These are phyloP conservation scores for Edolisoma coerulescens DNA, from an alignment of 2,113 vertebrate species.

Conservation along the genomic window DNA sequence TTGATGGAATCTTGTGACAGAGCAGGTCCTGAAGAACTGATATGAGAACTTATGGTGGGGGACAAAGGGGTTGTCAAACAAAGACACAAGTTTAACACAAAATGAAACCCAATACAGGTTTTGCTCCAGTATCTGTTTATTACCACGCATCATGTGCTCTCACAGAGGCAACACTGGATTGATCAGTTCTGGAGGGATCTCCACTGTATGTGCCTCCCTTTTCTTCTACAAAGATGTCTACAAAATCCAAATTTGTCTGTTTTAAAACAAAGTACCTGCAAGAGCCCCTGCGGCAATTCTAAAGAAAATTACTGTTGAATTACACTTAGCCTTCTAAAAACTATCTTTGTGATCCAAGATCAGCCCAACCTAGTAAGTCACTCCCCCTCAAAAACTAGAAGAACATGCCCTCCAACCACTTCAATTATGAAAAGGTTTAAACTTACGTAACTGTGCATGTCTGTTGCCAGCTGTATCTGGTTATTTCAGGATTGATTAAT, in stretches of 20 bases:
- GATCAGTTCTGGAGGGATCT: background rate
- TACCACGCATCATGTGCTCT: accelerated
- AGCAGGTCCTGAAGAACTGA: background rate
- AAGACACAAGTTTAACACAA: background rate
- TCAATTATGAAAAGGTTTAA: background rate
- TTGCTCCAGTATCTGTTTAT: background rate
- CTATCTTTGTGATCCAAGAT: background rate
- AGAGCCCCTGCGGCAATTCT: background rate
- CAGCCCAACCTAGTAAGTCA: background rate
- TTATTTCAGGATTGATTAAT: conserved; percentile 36
- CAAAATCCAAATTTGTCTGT: background rate
- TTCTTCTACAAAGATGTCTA: too few species aligned
- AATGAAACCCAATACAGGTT: background rate
- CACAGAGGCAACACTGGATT: background rate
- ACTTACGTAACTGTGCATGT: background rate
- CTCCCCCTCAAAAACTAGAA: background rate
- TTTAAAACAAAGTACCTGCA: background rate
- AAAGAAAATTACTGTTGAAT: background rate
- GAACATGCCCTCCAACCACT: background rate
- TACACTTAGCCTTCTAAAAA: background rate
- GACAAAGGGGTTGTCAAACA: background rate
- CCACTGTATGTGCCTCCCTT: background rate
- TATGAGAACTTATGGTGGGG: background rate
- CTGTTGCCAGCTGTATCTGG: background rate
- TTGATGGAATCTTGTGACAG: background rate